phyloP scores from a whole-genome alignment of 2,797 vertebrate genomes.

The Spea hammondii region DNA sequence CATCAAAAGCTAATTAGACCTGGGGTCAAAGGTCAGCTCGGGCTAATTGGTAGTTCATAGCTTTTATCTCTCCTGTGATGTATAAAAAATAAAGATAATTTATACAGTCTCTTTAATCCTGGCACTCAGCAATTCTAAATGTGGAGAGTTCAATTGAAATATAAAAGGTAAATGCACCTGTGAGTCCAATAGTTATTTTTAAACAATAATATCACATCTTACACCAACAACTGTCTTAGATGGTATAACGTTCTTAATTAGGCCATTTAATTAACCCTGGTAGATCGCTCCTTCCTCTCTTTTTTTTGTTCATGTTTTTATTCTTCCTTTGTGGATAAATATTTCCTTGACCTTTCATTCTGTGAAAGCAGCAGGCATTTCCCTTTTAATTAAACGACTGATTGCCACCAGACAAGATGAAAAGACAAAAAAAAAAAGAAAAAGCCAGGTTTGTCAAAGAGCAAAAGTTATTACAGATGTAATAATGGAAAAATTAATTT shows the following conservation, averaged over 20 bases:
- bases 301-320: slow-evolving; percentile 30
- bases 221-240: slow-evolving; percentile 39
- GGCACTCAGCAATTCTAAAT: slow-evolving; percentile 42
- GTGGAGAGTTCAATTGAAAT: slow-evolving; percentile 50
- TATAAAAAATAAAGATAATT: slow-evolving; percentile 57
- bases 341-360: slow-evolving; percentile 57
- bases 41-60: slow-evolving; percentile 58
- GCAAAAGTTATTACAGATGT: not conserved
- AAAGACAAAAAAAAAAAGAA: not conserved
- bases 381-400: slow-evolving; percentile 59
- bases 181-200: slow-evolving; percentile 45
- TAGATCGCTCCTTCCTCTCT: slow-evolving; percentile 40
- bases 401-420: slow-evolving; percentile 37
- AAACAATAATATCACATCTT: slow-evolving; percentile 49
- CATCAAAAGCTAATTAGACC: slow-evolving; percentile 38
- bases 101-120: slow-evolving; percentile 41
- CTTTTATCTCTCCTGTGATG: slow-evolving; percentile 62
- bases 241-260: slow-evolving; percentile 48
- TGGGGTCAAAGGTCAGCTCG: slow-evolving; percentile 53
- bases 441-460: slow-evolving; percentile 29
- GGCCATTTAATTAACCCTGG: slow-evolving; percentile 51
- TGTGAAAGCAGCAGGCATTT: slow-evolving; percentile 55
- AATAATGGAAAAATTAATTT: too few relatives aligned
- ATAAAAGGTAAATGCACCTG: slow-evolving; percentile 45
- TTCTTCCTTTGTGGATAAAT: slow-evolving; percentile 52